Evolutionary conservation across 2,797 vertebrate genomes (phyloP), one percentile per base, ranked within the genome.

Genomic region (Crypturellus tataupa): DNA sequence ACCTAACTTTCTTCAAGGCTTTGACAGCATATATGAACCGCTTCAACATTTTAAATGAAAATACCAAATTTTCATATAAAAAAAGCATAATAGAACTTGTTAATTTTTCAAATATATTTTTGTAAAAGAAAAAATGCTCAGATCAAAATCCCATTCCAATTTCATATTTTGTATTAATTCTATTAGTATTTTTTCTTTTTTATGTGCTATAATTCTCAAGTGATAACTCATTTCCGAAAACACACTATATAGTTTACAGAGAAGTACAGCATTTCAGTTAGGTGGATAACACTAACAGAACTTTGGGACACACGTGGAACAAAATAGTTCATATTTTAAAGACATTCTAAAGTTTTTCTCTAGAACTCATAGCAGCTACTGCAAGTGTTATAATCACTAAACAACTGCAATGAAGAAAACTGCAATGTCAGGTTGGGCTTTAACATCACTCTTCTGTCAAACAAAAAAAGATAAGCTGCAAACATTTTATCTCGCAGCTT

Each of bases 201-300:
- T 77, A 47, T 25, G 44, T 8, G 53, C 33, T 56, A 25, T 18
- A 46, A 5, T 70, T 68, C 46, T 87, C n/a, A 27, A 24, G 20
- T 7, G 85, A 42, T 40, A 58, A 46, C 9, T 82, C 35, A 13
- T 42, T 29, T 92, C 11, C 49, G 59, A 23, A 87, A 71, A 9
- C 19, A 1, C 29, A 58, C 31, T 37, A 6, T 8, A 10, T 0
- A 35, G 49, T 8, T 53, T n/a, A 49, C 0, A 4, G 29, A 63
- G 35, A 73, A 78, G 31, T 2, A 25, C 31, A 29, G 6, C 1
- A 0, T 35, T 47, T 85, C 71, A 75, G 15, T 40, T 59, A 70
- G 4, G 12, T 18, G 35, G 29, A 49, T 25, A 33, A 15, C 12
- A 51, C 29, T 19, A 70, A 51, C 8, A 47, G 2, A 67, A 83